These are phyloP conservation scores for Drosophila nebulosa DNA, from an alignment of 1,140 invertebrate genomes.

Conservation along the genomic window DNA sequence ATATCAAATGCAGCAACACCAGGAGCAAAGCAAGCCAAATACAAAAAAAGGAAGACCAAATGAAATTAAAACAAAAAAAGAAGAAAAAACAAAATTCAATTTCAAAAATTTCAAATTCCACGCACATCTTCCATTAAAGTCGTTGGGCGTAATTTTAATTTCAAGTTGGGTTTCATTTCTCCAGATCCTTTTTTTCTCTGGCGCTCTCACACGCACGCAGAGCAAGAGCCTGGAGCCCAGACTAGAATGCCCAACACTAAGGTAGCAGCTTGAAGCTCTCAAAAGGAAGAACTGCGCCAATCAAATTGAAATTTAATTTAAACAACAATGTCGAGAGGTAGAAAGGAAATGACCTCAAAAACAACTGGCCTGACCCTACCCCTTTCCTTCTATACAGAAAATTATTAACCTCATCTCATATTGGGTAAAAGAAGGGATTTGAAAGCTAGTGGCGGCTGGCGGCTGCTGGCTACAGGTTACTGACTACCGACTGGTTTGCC, in stretches of 20 bases:
- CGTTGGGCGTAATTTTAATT: constrained; percentile 70
- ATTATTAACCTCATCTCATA: constrained; percentile 62
- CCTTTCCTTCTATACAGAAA: constrained; percentile 1
- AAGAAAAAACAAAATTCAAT: constrained; percentile 26
- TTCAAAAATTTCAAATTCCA: constrained; percentile 48
- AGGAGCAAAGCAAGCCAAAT: neutral
- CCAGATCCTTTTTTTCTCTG: constrained; percentile 30
- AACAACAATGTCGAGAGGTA: constrained; percentile 50
- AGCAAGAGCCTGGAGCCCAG: constrained; percentile 14
- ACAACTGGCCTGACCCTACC: constrained; percentile 37
- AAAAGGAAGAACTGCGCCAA: constrained; percentile 43
- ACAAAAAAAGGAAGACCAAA: constrained; percentile 43
- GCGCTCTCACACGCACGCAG: neutral
- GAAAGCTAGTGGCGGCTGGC: neutral
- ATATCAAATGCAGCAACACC: neutral
- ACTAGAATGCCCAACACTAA: constrained; percentile 7
- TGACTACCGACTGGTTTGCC: neutral
- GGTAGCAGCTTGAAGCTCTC: constrained; percentile 19
- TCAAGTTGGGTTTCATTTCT: constrained; percentile 26
- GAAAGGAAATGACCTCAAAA: constrained; percentile 8
- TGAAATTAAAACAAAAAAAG: constrained; percentile 32
- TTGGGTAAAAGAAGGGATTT: neutral
- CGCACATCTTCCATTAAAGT: constrained; percentile 70
- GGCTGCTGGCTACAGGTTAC: neutral
- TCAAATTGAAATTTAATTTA: constrained; percentile 76